Conservation (phyloP, 1,140 invertebrate genomes). For the Paraescarpia echinospica region DNA sequence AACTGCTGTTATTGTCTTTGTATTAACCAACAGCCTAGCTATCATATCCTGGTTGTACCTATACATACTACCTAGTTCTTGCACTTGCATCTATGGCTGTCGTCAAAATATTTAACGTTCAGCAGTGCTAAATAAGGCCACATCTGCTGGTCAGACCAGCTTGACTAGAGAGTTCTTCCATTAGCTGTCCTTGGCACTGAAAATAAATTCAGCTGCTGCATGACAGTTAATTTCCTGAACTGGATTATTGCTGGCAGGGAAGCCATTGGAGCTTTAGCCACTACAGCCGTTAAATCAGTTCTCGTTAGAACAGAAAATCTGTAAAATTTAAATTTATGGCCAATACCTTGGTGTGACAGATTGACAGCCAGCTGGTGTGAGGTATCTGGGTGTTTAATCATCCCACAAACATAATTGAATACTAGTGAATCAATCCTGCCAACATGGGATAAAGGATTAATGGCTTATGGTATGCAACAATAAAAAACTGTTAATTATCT, state of each 20-base stretch:
- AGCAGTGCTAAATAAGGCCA: not conserved
- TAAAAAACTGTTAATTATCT: not conserved
- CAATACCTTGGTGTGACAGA: not conserved
- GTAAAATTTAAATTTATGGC: not conserved
- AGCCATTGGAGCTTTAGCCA: not conserved
- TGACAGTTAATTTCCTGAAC: not conserved
- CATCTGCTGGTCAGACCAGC: not conserved
- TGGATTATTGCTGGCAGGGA: not conserved
- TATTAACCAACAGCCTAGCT: too few relatives aligned
- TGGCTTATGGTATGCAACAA: not conserved
- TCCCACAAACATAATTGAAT: not conserved
- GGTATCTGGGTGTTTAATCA: not conserved
- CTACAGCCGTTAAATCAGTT: not conserved
- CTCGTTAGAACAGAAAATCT: not conserved
- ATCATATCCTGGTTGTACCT: too few relatives aligned
- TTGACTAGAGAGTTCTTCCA: not conserved
- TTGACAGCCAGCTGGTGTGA: not conserved
- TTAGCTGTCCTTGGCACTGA: not conserved
- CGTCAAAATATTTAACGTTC: too few relatives aligned
- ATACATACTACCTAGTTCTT: too few relatives aligned
- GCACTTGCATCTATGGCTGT: too few relatives aligned
- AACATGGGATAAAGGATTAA: not conserved
- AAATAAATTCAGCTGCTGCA: not conserved
- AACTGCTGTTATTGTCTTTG: too few relatives aligned
- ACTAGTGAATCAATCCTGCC: not conserved